phyloP scores from a whole-genome alignment of 2,797 vertebrate genomes.

The Crenuchus spilurus region DNA sequence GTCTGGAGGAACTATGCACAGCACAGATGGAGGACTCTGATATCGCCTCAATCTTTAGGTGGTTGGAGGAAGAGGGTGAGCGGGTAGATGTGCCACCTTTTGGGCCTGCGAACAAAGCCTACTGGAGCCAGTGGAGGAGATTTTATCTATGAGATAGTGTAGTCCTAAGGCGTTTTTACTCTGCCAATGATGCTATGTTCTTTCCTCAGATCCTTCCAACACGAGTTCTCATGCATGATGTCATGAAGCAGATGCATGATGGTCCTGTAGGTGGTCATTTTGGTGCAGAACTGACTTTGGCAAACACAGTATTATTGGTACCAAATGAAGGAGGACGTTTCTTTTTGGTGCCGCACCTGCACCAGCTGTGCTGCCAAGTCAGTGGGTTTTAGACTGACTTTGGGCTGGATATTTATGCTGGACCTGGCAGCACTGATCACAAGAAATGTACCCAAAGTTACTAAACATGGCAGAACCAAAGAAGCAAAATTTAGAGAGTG shows the following conservation, averaged over 20 bases:
- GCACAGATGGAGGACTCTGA: slow-evolving; percentile 13
- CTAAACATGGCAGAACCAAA: too few relatives aligned
- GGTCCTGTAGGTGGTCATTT: slow-evolving; percentile 43
- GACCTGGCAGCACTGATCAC: too few relatives aligned
- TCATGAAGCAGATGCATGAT: slow-evolving; percentile 51
- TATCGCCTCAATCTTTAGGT: slow-evolving; percentile 21
- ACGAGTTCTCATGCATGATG: not conserved
- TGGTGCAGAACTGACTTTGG: too few relatives aligned
- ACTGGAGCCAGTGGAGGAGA: slow-evolving; percentile 42
- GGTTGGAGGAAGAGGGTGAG: not conserved
- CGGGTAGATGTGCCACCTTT: not conserved
- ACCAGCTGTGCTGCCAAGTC: too few relatives aligned
- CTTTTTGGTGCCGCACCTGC: too few relatives aligned
- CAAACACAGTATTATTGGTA: too few relatives aligned
- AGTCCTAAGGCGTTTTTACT: slow-evolving; percentile 2
- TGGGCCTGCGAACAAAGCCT: slow-evolving; percentile 26
- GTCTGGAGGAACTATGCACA: not conserved
- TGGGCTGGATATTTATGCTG: too few relatives aligned
- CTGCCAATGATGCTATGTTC: slow-evolving; percentile 10
- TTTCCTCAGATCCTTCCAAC: slow-evolving; percentile 50
- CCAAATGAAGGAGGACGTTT: too few relatives aligned
- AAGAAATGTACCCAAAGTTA: too few relatives aligned
- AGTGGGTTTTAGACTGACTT: too few relatives aligned
- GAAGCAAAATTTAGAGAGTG: too few relatives aligned
- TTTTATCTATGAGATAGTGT: slow-evolving; percentile 28